phyloP scores from a whole-genome alignment of 2,888 invertebrate genomes.

The Xestobium rufovillosum region DNA sequence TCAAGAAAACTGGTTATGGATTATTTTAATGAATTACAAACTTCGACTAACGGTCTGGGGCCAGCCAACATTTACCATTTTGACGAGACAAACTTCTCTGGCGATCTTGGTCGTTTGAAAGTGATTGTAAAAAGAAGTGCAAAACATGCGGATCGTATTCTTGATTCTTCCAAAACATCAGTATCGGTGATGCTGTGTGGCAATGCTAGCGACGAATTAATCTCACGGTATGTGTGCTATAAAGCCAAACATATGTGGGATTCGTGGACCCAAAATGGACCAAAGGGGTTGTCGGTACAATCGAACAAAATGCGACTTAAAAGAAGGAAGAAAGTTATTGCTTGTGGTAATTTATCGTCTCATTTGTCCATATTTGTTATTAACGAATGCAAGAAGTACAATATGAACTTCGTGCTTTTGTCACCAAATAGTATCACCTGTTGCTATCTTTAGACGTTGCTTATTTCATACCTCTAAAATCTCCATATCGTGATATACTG shows the following conservation, averaged over 20 bases:
- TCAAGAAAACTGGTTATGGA: neutral
- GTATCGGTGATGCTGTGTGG: too few species aligned
- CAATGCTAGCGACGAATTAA: neutral
- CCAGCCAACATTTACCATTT: slow-evolving; percentile 6
- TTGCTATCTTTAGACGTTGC: neutral
- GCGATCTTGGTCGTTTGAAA: slow-evolving; percentile 7
- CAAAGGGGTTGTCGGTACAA: too few species aligned
- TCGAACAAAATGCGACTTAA: too few species aligned
- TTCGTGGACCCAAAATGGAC: slow-evolving; percentile 6
- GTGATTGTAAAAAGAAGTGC: slow-evolving; percentile 3
- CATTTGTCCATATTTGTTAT: slow-evolving; percentile 1
- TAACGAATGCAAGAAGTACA: slow-evolving; percentile 2
- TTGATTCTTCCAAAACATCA: slow-evolving; percentile 5
- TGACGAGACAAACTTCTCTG: slow-evolving; percentile 6
- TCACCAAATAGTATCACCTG: slow-evolving; percentile 1
- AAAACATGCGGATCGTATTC: slow-evolving; percentile 3
- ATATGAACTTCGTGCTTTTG: slow-evolving; percentile 2
- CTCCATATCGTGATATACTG: too few species aligned
- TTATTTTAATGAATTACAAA: neutral
- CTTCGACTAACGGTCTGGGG: neutral
- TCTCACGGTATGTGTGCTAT: slow-evolving; percentile 4
- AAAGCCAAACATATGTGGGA: slow-evolving; percentile 5
- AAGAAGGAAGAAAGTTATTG: slow-evolving; percentile 8
- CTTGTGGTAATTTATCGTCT: slow-evolving; percentile 11
- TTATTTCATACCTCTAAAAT: too few species aligned